phyloP scores from a whole-genome alignment of 2,888 invertebrate species.

The Orchestes rusci region DNA sequence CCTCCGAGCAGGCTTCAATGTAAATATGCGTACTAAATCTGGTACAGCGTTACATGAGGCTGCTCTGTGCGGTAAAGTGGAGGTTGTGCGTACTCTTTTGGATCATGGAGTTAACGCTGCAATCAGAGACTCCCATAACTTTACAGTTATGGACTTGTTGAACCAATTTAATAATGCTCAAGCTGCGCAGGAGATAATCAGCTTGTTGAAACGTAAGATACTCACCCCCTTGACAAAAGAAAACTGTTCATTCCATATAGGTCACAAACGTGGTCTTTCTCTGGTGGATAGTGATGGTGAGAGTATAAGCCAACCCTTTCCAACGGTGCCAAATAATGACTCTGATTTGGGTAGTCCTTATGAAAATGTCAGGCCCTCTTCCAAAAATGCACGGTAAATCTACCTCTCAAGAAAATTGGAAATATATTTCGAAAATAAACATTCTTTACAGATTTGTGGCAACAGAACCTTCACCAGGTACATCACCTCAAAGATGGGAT shows the following conservation, averaged over 20 bases:
- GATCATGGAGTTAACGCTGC: constrained; percentile 75
- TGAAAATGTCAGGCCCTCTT: constrained; percentile 53
- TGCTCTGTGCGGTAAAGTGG: constrained; percentile 82
- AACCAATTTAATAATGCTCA: constrained; percentile 78
- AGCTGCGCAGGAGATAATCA: constrained; percentile 78
- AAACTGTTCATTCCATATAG: no score
- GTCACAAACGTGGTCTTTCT: constrained; percentile 36
- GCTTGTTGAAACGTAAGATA: constrained; percentile 72
- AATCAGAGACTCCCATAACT: constrained; percentile 69
- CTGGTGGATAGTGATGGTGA: constrained; percentile 43
- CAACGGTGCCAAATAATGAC: constrained; percentile 59
- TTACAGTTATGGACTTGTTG: constrained; percentile 80
- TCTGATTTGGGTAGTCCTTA: constrained; percentile 54
- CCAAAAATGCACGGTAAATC: constrained; percentile 37
- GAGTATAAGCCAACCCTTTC: constrained; percentile 48
- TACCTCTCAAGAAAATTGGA: neutral
- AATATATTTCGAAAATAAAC: neutral
- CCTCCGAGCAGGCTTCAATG: constrained; percentile 77
- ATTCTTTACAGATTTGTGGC: constrained; percentile 35
- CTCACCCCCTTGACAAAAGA: no score
- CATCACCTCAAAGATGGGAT: constrained; percentile 51
- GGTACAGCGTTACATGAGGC: constrained; percentile 94
- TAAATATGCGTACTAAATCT: constrained; percentile 76
- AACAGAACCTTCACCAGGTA: constrained; percentile 49
- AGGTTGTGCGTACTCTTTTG: constrained; percentile 75